A percentile compares a stretch with the other conserved stretches of the same genome.
These are phyloP conservation scores for Mungos mungo DNA, from an alignment of 2,113 vertebrate genomes.

Conservation along the genomic window DNA sequence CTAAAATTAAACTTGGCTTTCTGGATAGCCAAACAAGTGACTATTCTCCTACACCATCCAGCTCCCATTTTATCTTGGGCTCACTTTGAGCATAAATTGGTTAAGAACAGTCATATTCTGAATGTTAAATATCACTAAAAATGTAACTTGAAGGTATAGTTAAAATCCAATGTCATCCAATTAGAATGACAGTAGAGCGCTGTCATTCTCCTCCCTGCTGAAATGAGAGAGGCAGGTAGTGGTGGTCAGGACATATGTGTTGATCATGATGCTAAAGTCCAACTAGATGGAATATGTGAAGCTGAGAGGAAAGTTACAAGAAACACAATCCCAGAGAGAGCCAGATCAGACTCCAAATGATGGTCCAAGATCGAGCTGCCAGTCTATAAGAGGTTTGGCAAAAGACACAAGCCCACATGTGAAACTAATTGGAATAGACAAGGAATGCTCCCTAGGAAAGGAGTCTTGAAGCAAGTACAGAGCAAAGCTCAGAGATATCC, in stretches of 20 bases:
- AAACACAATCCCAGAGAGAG: background rate
- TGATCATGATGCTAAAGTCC: background rate
- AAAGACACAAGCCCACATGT: background rate
- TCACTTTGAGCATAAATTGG: slow-evolving; percentile 69
- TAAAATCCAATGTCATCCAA: slow-evolving; percentile 48
- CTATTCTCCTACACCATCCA: slow-evolving; percentile 56
- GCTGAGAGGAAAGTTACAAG: background rate
- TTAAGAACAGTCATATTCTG: slow-evolving; percentile 67
- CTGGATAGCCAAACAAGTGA: slow-evolving; percentile 69
- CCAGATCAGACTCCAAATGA: background rate
- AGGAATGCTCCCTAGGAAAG: background rate
- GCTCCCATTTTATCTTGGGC: slow-evolving; percentile 57
- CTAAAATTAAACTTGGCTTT: slow-evolving; percentile 79
- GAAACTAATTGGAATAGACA: background rate
- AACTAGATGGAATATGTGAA: background rate
- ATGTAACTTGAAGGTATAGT: slow-evolving; percentile 44
- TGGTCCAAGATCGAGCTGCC: background rate
- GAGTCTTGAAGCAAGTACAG: background rate
- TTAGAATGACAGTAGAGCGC: slow-evolving; percentile 18
- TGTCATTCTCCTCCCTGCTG: background rate
- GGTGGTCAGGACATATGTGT: background rate
- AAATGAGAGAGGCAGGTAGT: slow-evolving; percentile 3
- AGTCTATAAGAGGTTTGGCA: background rate
- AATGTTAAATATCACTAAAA: slow-evolving; percentile 56
- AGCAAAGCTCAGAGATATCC: background rate